Base-by-base conservation (phyloP, 2,888 invertebrate genomes). In the Cyaniris semiargus region DNA sequence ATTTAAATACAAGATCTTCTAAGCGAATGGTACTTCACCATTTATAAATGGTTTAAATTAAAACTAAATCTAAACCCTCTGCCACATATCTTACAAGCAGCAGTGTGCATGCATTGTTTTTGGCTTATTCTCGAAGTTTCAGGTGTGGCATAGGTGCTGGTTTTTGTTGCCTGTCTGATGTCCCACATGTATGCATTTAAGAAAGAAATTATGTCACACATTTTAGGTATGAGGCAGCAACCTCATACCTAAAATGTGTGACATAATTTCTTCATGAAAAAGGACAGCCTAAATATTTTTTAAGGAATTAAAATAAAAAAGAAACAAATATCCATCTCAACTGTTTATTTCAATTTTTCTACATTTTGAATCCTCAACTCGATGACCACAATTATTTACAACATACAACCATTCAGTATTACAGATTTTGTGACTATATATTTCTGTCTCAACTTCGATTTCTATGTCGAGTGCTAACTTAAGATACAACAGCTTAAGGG, bases 311-410 rank as follows among this genome's bases (percentile, higher is more conserved):
- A 74, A 27, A 13, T 53, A 44, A 53, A 15, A 23, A 31, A 66
- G 6, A 48, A 74, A 44, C 10, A 44, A 27, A 23, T 74, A 53
- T 38, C 48, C 38, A n/a, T 53, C 23, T 53, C 53, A 53, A 74
- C 27, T 74, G 74, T 74, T 74, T 74, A 74, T 74, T 74, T 74
- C 18, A 53, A 74, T 48, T 74, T 74, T 74, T 74, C 74, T 74
- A 74, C 74, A 74, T 74, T 74, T 72, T 53, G 18, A 74, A 48
- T 74, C 38, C 6, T 74, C 18, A 74, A 71, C 71, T 71, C 18
- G 38, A 71, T 71, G 23, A 74, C 27, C 53, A 74, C 74, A 74
- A 74, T 74, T 74, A 74, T 74, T 74, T 74, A 27, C 53, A 53
- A 74, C 44, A 48, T 23, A 48, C 53, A 18, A 21, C 23, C 48